Conservation (phyloP, 2,888 invertebrate species). For the Tiphia femorata region DNA sequence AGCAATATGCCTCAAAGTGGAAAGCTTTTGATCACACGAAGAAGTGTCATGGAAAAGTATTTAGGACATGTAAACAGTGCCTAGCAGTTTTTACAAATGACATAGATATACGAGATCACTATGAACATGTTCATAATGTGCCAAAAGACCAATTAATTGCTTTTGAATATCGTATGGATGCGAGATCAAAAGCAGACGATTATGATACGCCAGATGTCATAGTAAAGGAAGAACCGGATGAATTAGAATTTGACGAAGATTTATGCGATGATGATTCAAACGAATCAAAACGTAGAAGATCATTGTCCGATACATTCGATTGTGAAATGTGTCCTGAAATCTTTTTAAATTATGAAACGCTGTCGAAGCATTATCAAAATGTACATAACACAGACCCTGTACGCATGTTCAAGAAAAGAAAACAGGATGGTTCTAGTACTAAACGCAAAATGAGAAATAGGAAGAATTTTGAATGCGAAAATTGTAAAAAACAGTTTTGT, state of each 20-base stretch:
- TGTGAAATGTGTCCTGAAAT: slow-evolving; percentile 66
- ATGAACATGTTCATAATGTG: slow-evolving; percentile 67
- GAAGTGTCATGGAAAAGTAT: slow-evolving; percentile 73
- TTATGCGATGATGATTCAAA: slow-evolving; percentile 46
- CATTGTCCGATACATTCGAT: slow-evolving; percentile 57
- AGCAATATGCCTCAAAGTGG: slow-evolving; percentile 74
- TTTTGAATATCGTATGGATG: slow-evolving; percentile 58
- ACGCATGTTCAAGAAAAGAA: slow-evolving; percentile 53
- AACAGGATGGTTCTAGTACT: slow-evolving; percentile 33
- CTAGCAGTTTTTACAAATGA: slow-evolving; percentile 73
- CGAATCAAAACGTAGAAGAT: slow-evolving; percentile 53
- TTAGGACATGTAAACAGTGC: slow-evolving; percentile 74
- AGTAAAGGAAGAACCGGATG: slow-evolving; percentile 64
- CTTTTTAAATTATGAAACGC: slow-evolving; percentile 57
- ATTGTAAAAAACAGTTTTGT: slow-evolving; percentile 61
- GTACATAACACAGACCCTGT: slow-evolving; percentile 63
- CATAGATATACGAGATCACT: slow-evolving; percentile 70
- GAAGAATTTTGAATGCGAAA: slow-evolving; percentile 60
- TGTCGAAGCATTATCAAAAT: slow-evolving; percentile 61
- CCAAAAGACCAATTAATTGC: slow-evolving; percentile 62
- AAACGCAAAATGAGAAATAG: slow-evolving; percentile 37
- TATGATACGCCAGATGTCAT: slow-evolving; percentile 49
- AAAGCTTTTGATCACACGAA: slow-evolving; percentile 74
- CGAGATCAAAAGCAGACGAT: slow-evolving; percentile 44
- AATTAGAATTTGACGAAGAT: slow-evolving; percentile 58